These are phyloP conservation scores for Drosophila lini DNA, from an alignment of 1,140 invertebrate genomes.

Conservation along the genomic window DNA sequence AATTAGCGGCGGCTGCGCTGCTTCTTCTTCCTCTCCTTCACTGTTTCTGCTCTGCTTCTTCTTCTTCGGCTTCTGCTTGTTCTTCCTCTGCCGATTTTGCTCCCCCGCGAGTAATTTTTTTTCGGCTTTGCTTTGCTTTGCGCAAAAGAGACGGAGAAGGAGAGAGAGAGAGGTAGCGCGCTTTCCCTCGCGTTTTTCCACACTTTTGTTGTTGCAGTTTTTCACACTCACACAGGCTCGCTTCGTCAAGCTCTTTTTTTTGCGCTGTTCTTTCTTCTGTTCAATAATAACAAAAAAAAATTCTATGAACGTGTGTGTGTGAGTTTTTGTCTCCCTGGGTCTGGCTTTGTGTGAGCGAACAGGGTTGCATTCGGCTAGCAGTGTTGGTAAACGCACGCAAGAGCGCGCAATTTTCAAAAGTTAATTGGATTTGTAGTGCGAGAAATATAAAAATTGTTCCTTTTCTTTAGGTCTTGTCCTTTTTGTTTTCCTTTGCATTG, in stretches of 20 bases:
- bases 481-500: constrained; percentile 27
- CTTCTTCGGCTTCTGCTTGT: constrained; percentile 49
- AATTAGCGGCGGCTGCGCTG: constrained; percentile 78
- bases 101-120: constrained; percentile 64
- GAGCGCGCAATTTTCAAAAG: constrained; percentile 52
- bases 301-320: constrained; percentile 25
- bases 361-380: constrained; percentile 39
- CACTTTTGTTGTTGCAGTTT: constrained; percentile 59
- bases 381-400: constrained; percentile 58
- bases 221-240: constrained; percentile 56
- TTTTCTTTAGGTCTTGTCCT: constrained; percentile 22
- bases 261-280: constrained; percentile 43
- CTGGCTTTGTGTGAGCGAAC: constrained; percentile 13
- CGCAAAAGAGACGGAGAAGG: constrained; percentile 8
- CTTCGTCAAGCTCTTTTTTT: constrained; percentile 36
- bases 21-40: constrained; percentile 55
- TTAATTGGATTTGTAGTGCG: constrained; percentile 29
- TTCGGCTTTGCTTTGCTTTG: constrained; percentile 50
- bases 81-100: constrained; percentile 56
- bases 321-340: constrained; percentile 33
- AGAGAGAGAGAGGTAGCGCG: constrained; percentile 1
- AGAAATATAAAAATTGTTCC: constrained; percentile 8
- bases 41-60: constrained; percentile 39
- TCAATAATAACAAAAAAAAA: constrained; percentile 52
- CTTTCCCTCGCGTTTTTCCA: constrained; percentile 34